Evolutionary conservation across 2,113 vertebrate species (phyloP).

Genomic region (Halcyon malimbica): DNA sequence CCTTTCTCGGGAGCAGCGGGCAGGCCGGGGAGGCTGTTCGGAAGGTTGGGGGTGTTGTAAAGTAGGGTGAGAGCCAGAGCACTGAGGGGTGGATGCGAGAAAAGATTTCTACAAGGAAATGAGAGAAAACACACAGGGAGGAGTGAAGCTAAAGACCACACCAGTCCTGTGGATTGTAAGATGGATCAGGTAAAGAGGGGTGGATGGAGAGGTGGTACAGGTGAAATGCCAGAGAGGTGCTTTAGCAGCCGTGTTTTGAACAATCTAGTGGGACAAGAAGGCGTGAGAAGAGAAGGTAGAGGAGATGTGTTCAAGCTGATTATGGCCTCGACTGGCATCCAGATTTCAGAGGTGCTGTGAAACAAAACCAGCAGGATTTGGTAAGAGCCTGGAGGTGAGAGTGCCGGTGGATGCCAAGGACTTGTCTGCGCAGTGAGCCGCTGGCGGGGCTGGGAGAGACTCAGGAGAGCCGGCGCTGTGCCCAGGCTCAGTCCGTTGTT

Average conservation of each 20-base stretch:
- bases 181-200: neutral
- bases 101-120: neutral
- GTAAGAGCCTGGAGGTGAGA: neutral
- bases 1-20: neutral
- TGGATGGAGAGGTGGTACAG: neutral
- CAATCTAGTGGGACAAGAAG: neutral
- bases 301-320: neutral
- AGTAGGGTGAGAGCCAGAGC: neutral
- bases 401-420: neutral
- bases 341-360: neutral
- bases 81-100: neutral
- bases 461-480: neutral
- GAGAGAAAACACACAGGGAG: neutral
- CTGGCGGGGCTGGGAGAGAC: conserved; percentile 6
- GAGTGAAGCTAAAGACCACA: neutral
- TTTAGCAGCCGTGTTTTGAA: neutral
- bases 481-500: neutral
- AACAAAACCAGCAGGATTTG: neutral
- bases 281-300: neutral
- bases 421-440: neutral
- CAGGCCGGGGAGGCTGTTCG: neutral
- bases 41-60: rapidly evolving
- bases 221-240: neutral
- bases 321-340: rapidly evolving
- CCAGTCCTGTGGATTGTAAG: rapidly evolving